Evolutionary conservation across 2,113 vertebrate genomes (phyloP).

Genomic region (Hippocampus barbouri): DNA sequence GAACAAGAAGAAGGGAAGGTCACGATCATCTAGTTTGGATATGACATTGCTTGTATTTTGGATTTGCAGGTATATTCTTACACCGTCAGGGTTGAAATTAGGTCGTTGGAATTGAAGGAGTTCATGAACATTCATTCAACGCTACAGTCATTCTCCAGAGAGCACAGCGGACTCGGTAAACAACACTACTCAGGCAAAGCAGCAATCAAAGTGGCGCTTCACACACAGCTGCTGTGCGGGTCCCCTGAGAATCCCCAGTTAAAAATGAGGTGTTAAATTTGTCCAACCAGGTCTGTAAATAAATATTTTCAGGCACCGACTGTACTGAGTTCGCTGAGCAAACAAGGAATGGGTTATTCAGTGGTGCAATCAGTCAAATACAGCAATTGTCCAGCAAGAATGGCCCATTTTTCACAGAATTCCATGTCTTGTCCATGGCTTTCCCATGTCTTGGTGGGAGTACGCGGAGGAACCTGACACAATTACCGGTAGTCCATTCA

Average conservation of each 20-base stretch:
- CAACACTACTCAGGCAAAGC: conserved; percentile 16
- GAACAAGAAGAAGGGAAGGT: conserved; percentile 6
- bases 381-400: too few relatives aligned
- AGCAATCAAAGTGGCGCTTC: not conserved
- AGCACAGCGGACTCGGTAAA: conserved; percentile 4
- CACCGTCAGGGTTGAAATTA: conserved; percentile 36
- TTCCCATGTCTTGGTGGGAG: too few relatives aligned
- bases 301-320: not conserved
- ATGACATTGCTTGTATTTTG: not conserved
- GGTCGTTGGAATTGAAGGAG: conserved; percentile 8
- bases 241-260: not conserved
- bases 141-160: not conserved
- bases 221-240: not conserved
- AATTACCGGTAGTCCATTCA: too few relatives aligned
- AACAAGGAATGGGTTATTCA: too few relatives aligned
- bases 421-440: too few relatives aligned
- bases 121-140: too few relatives aligned
- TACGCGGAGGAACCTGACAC: too few relatives aligned
- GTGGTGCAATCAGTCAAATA: too few relatives aligned
- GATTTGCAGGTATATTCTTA: not conserved
- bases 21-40: conserved; percentile 4
- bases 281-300: not conserved
- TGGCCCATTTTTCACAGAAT: too few relatives aligned
- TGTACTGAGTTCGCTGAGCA: not conserved
- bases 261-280: conserved; percentile 3